A percentile compares a stretch with the other conserved stretches of the same genome.
These are phyloP conservation scores for Argynnis bischoffii DNA, from an alignment of 2,888 invertebrate genomes.

Conservation along the genomic window DNA sequence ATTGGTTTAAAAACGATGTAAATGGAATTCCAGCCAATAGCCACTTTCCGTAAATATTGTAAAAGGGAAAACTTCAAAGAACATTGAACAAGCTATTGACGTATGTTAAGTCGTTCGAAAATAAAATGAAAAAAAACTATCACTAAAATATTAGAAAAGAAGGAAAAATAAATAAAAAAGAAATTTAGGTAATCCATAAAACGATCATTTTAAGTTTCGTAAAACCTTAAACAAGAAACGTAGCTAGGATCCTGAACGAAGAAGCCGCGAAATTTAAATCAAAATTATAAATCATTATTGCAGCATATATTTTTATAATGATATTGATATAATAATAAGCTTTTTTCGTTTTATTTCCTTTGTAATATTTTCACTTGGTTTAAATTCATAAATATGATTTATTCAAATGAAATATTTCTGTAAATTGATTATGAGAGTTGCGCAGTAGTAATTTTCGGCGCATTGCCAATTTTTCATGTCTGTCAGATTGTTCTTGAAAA, in stretches of 20 bases:
- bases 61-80: too few species aligned
- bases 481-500: conserved; percentile 53
- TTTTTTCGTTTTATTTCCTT: too few species aligned
- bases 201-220: too few species aligned
- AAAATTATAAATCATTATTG: background rate
- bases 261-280: conserved; percentile 52
- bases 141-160: too few species aligned
- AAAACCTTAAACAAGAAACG: too few species aligned
- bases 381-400: background rate
- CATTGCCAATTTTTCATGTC: conserved; percentile 45
- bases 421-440: background rate
- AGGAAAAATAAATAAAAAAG: too few species aligned
- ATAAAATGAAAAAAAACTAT: too few species aligned
- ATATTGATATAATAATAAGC: background rate
- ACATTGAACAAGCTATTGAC: too few species aligned
- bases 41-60: background rate
- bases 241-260: conserved; percentile 28
- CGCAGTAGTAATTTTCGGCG: conserved; percentile 28
- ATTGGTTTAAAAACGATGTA: conserved; percentile 1
- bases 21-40: conserved; percentile 9
- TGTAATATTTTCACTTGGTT: too few species aligned
- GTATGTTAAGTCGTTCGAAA: too few species aligned
- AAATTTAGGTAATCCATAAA: too few species aligned
- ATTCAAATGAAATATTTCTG: background rate
- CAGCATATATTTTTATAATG: too few species aligned